Conservation (phyloP, 2,113 vertebrate genomes). For the Corythornis vintsioides region DNA sequence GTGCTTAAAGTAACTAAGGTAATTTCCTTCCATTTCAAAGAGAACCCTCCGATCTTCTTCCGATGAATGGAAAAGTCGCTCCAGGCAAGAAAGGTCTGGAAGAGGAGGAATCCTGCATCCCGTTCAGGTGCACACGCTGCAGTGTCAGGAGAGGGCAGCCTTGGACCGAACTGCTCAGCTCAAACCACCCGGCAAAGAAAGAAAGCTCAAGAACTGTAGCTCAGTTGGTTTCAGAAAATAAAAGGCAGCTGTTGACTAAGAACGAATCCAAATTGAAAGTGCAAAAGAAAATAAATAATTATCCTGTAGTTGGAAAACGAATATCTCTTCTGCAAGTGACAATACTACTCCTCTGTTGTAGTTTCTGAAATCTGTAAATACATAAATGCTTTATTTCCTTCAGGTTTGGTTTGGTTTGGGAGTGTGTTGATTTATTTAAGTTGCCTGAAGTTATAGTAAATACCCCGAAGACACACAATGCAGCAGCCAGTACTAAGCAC, state of each 20-base stretch:
- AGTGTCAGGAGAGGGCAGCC: conserved; percentile 62
- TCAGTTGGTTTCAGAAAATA: not conserved
- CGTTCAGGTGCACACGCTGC: not conserved
- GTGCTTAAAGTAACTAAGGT: not conserved
- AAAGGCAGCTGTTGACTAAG: not conserved
- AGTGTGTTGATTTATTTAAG: not conserved
- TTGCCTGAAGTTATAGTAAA: not conserved
- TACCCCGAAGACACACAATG: not conserved
- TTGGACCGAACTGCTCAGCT: not conserved
- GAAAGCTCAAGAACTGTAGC: not conserved
- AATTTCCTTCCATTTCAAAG: not conserved
- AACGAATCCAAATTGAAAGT: not conserved
- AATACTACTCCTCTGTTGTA: not conserved
- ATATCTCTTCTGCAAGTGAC: not conserved
- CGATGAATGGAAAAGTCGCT: not conserved
- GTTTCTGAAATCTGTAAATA: not conserved
- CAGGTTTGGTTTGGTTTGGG: not conserved
- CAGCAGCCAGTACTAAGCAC: not conserved
- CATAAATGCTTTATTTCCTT: not conserved
- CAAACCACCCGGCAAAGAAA: not conserved
- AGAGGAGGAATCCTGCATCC: not conserved
- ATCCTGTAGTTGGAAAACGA: not conserved
- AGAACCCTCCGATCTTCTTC: not conserved
- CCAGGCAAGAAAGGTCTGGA: not conserved
- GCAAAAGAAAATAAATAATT: not conserved